Evolutionary conservation across 2,797 vertebrate genomes (phyloP).

Genomic region (Eulemur mongoz): DNA sequence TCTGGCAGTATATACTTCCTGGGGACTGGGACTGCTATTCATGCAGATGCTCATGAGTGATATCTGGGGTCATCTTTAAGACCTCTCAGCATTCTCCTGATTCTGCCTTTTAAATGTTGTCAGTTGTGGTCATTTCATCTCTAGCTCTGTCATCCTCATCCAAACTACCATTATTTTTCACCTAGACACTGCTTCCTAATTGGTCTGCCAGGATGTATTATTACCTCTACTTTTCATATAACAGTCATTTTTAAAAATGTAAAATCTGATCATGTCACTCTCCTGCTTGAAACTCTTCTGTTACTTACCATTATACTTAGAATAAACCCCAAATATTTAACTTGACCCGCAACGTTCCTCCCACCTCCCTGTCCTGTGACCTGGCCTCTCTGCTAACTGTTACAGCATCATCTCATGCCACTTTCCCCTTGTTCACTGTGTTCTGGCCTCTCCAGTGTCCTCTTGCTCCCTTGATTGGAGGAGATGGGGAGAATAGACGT

Average conservation of each 20-base stretch:
- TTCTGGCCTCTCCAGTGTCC: background rate
- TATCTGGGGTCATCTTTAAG: background rate
- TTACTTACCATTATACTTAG: background rate
- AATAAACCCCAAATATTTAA: background rate
- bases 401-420: background rate
- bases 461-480: conserved; percentile 6
- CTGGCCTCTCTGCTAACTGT: background rate
- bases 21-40: background rate
- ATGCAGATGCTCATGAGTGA: background rate
- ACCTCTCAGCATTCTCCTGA: background rate
- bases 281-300: background rate
- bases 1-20: background rate
- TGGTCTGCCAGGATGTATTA: background rate
- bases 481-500: background rate
- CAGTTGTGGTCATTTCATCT: background rate
- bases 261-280: background rate
- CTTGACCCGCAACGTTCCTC: background rate
- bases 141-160: background rate
- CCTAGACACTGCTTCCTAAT: background rate
- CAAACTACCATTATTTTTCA: background rate
- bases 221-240: background rate
- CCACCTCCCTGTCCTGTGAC: background rate
- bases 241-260: background rate
- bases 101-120: background rate
- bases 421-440: background rate